Base-by-base conservation (phyloP, 1,140 invertebrate species). In the Littorina saxatilis region DNA sequence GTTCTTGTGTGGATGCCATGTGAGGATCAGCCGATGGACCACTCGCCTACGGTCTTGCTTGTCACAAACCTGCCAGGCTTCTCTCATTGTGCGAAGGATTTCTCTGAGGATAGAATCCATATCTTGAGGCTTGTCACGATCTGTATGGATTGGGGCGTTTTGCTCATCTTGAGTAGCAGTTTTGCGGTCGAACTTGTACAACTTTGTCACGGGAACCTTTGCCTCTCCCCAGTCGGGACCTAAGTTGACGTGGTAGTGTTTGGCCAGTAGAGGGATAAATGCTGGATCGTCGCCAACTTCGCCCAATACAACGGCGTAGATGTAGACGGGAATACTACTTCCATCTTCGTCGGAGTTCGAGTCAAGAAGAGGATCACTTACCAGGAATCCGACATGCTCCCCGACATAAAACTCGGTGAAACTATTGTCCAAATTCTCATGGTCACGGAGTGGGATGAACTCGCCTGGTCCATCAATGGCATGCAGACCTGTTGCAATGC, bases 1-100 rank as follows among this genome's bases (percentile, higher is more conserved):
- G 81, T 92, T 91, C 83, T 89, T 91, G 79, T 92, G 90, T 74
- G 91, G 90, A 84, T 92, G 90, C 89, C 89, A 91, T 77, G 89
- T 86, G 32, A 89, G 80, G 23, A 90, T 70, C 3, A 91, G 47
- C 40, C 90, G 80, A 81, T 90, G 89, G 13, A 90, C 83, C 35
- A 90, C 84, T 43, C 85, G 84, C 47, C 85, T 88, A 63, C 87
- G 81, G 37, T 90, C 86, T 32, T 77, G 39, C 55, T 86, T 85
- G 35, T 78, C 74, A 27, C 84, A 58, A 23, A 86, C n/a, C 27
- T 78, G 47, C 83, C 85, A 87, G 23, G 87, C 86, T 32, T 87
- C 82, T 50, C 55, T 83, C 5, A 90, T 78, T 20, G 29, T 80
- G 15, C 79, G 29, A 47, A 82, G 81, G 40, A 89, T 79, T 55